A percentile compares a stretch with the other conserved stretches of the same genome.
Conservation (phyloP, 2,888 invertebrate genomes). For the Parelbella ahira region DNA sequence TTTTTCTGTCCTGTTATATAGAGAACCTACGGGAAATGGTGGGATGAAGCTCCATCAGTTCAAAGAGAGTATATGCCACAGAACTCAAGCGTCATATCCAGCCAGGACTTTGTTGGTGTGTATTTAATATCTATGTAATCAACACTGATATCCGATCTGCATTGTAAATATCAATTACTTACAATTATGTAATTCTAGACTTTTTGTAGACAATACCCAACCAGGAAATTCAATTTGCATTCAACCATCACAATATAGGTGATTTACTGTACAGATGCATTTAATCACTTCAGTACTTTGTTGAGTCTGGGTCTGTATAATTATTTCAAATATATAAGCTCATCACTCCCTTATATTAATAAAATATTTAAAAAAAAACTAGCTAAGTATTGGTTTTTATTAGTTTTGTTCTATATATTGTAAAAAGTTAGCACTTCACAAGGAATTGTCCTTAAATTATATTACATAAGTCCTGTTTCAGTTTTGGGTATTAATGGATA, state of each 20-base stretch:
- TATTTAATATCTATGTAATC: conserved; percentile 21
- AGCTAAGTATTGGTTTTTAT: no score
- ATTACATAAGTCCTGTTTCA: no score
- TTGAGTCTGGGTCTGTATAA: no score
- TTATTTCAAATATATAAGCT: no score
- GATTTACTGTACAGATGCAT: no score
- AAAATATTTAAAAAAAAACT: no score
- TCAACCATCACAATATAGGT: conserved; percentile 14
- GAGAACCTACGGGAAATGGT: conserved; percentile 93
- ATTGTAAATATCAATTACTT: conserved; percentile 8
- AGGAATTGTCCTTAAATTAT: no score
- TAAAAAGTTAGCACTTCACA: no score
- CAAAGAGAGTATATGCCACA: conserved; percentile 87
- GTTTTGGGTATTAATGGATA: no score
- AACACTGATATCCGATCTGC: conserved; percentile 5
- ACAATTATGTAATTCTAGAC: background rate
- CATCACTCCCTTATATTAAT: no score
- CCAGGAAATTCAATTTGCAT: conserved; percentile 12
- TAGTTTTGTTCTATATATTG: no score
- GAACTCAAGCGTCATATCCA: conserved; percentile 82
- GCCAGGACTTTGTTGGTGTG: conserved; percentile 91
- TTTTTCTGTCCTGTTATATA: conserved; percentile 43
- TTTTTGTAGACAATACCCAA: background rate
- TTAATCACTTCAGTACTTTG: no score
- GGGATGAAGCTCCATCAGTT: conserved; percentile 88